A percentile compares a stretch with the other conserved stretches of the same genome.
Evolutionary conservation across 2,113 vertebrate genomes (phyloP).

Genomic region (Carollia perspicillata): DNA sequence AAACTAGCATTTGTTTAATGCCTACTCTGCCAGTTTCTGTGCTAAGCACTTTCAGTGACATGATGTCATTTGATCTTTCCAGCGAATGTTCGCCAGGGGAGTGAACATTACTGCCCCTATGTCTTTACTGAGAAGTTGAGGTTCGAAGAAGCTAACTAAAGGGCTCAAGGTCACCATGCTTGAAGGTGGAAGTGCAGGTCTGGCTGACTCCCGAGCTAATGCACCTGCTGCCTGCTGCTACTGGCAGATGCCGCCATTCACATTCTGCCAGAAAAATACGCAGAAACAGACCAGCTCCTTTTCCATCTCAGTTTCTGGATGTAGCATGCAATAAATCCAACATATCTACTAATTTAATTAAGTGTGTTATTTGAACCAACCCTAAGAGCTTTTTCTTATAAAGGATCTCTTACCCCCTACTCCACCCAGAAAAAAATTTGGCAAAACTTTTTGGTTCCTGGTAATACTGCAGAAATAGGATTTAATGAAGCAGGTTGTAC

Average conservation of each 20-base stretch:
- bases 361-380: background rate
- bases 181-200: background rate
- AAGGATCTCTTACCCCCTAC: background rate
- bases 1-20: constrained; percentile 49
- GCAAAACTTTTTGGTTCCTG: background rate
- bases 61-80: constrained; percentile 34
- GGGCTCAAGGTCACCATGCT: background rate
- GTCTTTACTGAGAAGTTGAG: background rate
- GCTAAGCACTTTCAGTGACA: constrained; percentile 12
- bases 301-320: background rate
- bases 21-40: background rate
- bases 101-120: background rate
- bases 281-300: background rate
- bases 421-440: background rate
- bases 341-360: background rate
- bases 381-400: background rate
- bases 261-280: background rate
- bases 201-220: background rate
- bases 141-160: background rate
- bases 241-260: background rate
- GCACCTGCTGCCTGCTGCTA: background rate
- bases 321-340: background rate
- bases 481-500: background rate
- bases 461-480: background rate
- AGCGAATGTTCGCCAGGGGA: accelerated